Conservation (phyloP, 2,797 vertebrate genomes). For the Ctenochaetus hawaiiensis region DNA sequence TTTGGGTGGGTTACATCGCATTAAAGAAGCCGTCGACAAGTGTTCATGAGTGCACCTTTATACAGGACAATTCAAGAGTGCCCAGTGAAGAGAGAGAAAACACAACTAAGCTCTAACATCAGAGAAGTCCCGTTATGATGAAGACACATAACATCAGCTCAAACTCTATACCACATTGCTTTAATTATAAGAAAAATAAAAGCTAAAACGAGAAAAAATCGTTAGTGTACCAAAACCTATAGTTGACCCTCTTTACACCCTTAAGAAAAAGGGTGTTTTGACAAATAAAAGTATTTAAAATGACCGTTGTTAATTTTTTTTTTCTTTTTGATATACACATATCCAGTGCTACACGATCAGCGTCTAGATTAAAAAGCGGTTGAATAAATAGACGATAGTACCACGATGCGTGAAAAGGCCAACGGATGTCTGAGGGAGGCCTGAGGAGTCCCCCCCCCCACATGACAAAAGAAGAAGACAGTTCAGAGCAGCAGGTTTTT, state of each 20-base stretch:
- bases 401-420: slow-evolving; percentile 84
- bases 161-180: slow-evolving; percentile 61
- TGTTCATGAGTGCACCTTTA: slow-evolving; percentile 88
- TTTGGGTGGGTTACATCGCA: slow-evolving; percentile 81
- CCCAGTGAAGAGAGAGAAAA: slow-evolving; percentile 84
- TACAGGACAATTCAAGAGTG: slow-evolving; percentile 85
- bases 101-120: slow-evolving; percentile 88
- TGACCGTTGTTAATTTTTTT: slow-evolving; percentile 34
- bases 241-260: slow-evolving; percentile 44
- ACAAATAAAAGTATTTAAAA: slow-evolving; percentile 72
- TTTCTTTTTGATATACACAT: slow-evolving; percentile 61
- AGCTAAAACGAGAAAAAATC: slow-evolving; percentile 45
- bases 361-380: slow-evolving; percentile 75
- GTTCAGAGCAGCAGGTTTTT: slow-evolving; percentile 82
- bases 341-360: slow-evolving; percentile 76
- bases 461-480: slow-evolving; percentile 64
- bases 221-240: slow-evolving; percentile 75
- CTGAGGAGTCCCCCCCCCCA: slow-evolving; percentile 44
- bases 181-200: slow-evolving; percentile 53
- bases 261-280: slow-evolving; percentile 41
- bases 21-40: slow-evolving; percentile 87
- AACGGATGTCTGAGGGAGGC: slow-evolving; percentile 66
- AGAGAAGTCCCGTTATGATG: slow-evolving; percentile 79
- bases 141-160: slow-evolving; percentile 79
- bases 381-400: slow-evolving; percentile 83